A percentile compares a stretch with the other conserved stretches of the same genome.
Evolutionary conservation across 2,888 invertebrate species (phyloP).

Genomic region (Torymus aiolomorphi): DNA sequence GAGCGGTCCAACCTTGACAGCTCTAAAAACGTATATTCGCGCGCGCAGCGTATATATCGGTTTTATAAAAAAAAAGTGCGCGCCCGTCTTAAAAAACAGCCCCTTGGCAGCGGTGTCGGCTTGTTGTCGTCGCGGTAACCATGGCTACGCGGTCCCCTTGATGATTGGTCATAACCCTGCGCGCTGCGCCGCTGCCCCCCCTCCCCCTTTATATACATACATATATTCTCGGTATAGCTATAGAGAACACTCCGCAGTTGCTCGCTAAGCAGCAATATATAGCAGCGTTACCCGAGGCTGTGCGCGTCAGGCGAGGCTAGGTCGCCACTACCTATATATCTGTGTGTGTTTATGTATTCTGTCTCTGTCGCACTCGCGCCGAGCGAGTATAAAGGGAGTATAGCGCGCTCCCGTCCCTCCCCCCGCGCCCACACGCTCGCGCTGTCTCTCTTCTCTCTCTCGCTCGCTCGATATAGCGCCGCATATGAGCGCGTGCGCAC

Average conservation of each 20-base stretch:
- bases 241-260: too few relatives aligned
- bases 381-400: constrained; percentile 41
- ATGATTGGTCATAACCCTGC: constrained; percentile 71
- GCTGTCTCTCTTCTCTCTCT: constrained; percentile 26
- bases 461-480: constrained; percentile 33
- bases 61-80: constrained; percentile 29
- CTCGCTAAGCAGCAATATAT: not conserved
- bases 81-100: constrained; percentile 65
- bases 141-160: constrained; percentile 71
- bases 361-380: constrained; percentile 40
- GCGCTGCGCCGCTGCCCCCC: constrained; percentile 54
- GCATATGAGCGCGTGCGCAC: too few relatives aligned
- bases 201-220: constrained; percentile 15
- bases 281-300: constrained; percentile 22
- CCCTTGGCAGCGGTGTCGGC: constrained; percentile 62
- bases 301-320: constrained; percentile 28
- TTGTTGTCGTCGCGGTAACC: constrained; percentile 75
- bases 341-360: not conserved
- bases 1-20: too few relatives aligned
- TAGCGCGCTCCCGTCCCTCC: constrained; percentile 23
- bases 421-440: constrained; percentile 36
- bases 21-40: not conserved
- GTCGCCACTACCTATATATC: not conserved
- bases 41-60: too few relatives aligned
- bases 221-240: too few relatives aligned